A percentile compares a stretch with the other conserved stretches of the same genome.
Evolutionary conservation across 2,888 invertebrate genomes (phyloP).

Genomic region (Germaria angustata): DNA sequence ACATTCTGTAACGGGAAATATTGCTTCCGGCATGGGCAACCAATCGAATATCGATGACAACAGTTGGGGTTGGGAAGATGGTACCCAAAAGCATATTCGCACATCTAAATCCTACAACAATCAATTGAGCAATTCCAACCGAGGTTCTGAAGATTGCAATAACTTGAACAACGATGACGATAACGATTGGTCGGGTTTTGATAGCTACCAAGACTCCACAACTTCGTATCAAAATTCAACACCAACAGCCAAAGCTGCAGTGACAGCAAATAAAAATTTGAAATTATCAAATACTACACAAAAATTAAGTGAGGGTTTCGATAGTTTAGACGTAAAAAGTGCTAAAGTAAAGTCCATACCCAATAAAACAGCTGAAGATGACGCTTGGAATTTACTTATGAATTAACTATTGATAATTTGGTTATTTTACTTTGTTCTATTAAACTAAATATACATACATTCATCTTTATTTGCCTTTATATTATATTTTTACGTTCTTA

Average conservation of each 20-base stretch:
- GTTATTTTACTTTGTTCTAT: slow-evolving; percentile 11
- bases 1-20: slow-evolving; percentile 77
- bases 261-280: slow-evolving; percentile 71
- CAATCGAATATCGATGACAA: slow-evolving; percentile 71
- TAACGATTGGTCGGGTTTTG: slow-evolving; percentile 79
- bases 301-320: slow-evolving; percentile 76
- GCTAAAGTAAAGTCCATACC: slow-evolving; percentile 72
- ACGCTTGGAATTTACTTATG: slow-evolving; percentile 83
- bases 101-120: slow-evolving; percentile 76
- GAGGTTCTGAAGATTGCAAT: slow-evolving; percentile 58
- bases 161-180: slow-evolving; percentile 71
- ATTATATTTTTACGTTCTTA: not conserved
- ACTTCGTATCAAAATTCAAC: slow-evolving; percentile 75
- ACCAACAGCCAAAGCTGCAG: slow-evolving; percentile 39
- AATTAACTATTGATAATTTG: slow-evolving; percentile 80
- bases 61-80: slow-evolving; percentile 79
- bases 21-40: slow-evolving; percentile 72
- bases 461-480: not conserved
- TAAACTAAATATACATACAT: not conserved
- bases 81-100: slow-evolving; percentile 72
- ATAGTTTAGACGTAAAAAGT: slow-evolving; percentile 78
- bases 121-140: slow-evolving; percentile 69
- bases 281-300: slow-evolving; percentile 75
- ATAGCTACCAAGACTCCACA: slow-evolving; percentile 76
- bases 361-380: slow-evolving; percentile 82